These are phyloP conservation scores for Salvator merianae DNA, from an alignment of 2,113 vertebrate species.

Conservation along the genomic window DNA sequence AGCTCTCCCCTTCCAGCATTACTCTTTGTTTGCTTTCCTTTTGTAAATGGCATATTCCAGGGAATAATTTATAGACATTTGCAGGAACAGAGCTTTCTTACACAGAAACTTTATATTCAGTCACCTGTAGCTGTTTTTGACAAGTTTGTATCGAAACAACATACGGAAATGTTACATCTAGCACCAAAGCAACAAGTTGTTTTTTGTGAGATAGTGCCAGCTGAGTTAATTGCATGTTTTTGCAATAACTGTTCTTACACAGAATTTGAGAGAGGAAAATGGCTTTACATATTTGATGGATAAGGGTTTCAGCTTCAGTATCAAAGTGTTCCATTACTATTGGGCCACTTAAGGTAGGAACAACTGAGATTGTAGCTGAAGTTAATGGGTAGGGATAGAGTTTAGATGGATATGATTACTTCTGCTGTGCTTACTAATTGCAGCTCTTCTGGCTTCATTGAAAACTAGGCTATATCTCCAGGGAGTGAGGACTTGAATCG, in stretches of 20 bases:
- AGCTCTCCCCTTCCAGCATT: not conserved
- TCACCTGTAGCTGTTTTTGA: conserved; percentile 26
- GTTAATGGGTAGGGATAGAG: conserved; percentile 6
- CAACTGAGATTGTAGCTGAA: conserved; percentile 1
- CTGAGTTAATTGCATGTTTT: conserved; percentile 26
- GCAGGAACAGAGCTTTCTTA: not conserved
- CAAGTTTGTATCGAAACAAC: conserved; percentile 8
- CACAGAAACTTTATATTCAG: not conserved
- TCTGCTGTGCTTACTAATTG: conserved; percentile 18
- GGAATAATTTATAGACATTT: conserved; percentile 9
- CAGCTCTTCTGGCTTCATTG: not conserved
- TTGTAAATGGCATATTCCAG: not conserved
- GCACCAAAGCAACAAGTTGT: conserved; percentile 9
- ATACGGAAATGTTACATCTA: conserved; percentile 18
- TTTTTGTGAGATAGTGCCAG: conserved; percentile 3
- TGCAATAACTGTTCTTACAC: not conserved
- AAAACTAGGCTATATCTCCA: not conserved
- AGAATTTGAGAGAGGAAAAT: not conserved
- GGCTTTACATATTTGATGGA: not conserved
- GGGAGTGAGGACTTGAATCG: not conserved
- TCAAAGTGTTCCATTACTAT: not conserved
- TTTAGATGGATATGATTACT: not conserved
- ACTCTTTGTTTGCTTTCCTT: conserved; percentile 18
- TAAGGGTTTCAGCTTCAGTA: conserved; percentile 5
- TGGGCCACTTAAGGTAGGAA: not conserved